A percentile compares a stretch with the other conserved stretches of the same genome.
Evolutionary conservation across 2,888 invertebrate species (phyloP).

Genomic region (Pelosia muscerda): DNA sequence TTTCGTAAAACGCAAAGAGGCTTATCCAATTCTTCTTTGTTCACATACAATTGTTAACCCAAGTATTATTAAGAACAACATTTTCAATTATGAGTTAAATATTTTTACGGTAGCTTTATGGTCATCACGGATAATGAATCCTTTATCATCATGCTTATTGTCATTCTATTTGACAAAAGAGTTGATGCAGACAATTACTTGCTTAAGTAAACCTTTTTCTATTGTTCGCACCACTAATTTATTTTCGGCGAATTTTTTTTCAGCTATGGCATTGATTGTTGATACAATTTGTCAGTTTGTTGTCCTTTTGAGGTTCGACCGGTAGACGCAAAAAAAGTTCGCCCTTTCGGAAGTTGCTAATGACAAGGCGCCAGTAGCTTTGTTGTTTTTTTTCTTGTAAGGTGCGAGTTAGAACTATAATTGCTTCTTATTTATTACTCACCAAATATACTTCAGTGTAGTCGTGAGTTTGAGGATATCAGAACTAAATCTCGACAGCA

Average conservation of each 20-base stretch:
- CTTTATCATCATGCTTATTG: slow-evolving; percentile 51
- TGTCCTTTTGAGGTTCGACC: slow-evolving; percentile 74
- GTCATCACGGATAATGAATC: slow-evolving; percentile 51
- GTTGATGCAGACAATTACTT: slow-evolving; percentile 63
- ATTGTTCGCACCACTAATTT: slow-evolving; percentile 63
- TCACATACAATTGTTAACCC: slow-evolving; percentile 51
- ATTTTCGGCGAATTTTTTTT: slow-evolving; percentile 61
- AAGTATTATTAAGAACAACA: slow-evolving; percentile 42
- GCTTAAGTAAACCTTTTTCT: slow-evolving; percentile 65
- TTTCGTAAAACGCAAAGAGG: slow-evolving; percentile 29
- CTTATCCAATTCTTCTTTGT: slow-evolving; percentile 36
- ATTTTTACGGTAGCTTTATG: slow-evolving; percentile 55
- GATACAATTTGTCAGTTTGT: slow-evolving; percentile 83
- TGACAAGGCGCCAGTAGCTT: slow-evolving; percentile 85
- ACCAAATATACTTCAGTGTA: slow-evolving; percentile 21
- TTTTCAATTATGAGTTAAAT: slow-evolving; percentile 54
- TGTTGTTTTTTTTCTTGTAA: slow-evolving; percentile 66
- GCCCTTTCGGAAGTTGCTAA: slow-evolving; percentile 83
- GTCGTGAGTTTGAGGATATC: slow-evolving; percentile 39
- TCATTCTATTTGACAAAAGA: slow-evolving; percentile 55
- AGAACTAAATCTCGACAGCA: slow-evolving; percentile 29
- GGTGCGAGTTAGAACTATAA: slow-evolving; percentile 67
- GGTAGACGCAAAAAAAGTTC: slow-evolving; percentile 75
- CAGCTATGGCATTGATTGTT: slow-evolving; percentile 72
- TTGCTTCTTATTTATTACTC: slow-evolving; percentile 40